A percentile compares a stretch with the other conserved stretches of the same genome.
Evolutionary conservation across 1,140 invertebrate genomes (phyloP).

Genomic region (Hylaeus anthracinus): DNA sequence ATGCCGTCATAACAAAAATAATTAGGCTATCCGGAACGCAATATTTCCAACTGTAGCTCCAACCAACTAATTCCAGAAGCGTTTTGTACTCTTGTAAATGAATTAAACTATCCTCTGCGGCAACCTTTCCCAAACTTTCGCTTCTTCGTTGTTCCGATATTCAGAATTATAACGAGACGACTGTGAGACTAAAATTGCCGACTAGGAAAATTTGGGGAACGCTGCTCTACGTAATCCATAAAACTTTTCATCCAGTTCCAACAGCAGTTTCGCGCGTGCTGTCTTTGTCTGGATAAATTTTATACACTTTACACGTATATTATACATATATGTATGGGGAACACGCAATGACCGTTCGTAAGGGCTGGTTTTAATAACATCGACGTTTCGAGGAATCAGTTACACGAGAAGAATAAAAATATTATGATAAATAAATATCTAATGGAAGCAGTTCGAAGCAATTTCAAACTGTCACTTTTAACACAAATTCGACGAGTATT

Average conservation of each 20-base stretch:
- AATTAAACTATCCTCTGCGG: background rate
- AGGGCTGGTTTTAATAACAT: too few relatives aligned
- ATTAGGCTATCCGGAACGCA: constrained; percentile 2
- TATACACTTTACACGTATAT: too few relatives aligned
- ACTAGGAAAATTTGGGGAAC: too few relatives aligned
- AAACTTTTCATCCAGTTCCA: background rate
- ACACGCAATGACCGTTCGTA: too few relatives aligned
- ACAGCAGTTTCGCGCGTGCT: background rate
- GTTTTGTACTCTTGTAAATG: constrained; percentile 37
- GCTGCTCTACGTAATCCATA: too few relatives aligned
- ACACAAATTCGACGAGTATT: background rate
- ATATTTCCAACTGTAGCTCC: background rate
- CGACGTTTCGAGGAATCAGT: too few relatives aligned
- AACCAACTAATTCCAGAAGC: background rate
- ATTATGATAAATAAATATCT: background rate
- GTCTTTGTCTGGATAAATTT: too few relatives aligned
- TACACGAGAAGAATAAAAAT: background rate
- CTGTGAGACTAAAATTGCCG: too few relatives aligned
- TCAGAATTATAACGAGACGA: too few relatives aligned
- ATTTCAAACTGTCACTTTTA: background rate
- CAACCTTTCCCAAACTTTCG: too few relatives aligned
- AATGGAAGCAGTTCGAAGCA: background rate
- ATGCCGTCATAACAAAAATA: background rate
- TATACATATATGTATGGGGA: too few relatives aligned
- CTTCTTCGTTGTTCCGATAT: too few relatives aligned